Evolutionary conservation across 2,888 invertebrate genomes (phyloP), one percentile per base, ranked within the genome.

Genomic region (Sturmia bella): DNA sequence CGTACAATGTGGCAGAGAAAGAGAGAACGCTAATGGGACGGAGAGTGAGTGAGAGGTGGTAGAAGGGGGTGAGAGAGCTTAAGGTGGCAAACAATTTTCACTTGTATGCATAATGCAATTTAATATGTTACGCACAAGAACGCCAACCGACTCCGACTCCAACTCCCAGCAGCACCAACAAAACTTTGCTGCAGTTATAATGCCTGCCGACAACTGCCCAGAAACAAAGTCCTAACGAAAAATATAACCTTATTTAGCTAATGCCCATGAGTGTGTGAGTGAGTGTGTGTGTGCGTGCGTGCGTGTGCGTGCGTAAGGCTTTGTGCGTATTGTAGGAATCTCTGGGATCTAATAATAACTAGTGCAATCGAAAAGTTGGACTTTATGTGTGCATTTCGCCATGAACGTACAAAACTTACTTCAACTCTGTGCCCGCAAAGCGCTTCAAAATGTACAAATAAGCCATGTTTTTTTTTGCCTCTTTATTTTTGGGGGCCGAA

Each of bases 81-180:
- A 73, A 78, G 73, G 83, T 81, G 83, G 79, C 84, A 73, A 85
- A 69, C 83, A 84, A 82, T 85, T 85, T 85, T 84, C 84, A 83
- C 85, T 84, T 85, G 81, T 83, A 84, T 85, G 79, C 79, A 83
- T 85, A 85, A 85, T 84, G 84, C 85, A 85, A 85, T 84, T 82
- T 84, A 84, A 85, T 84, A 85, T 83, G 84, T 84, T 80, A 83
- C 84, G 78, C 82, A 82, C 66, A 82, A 66, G 74, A 78, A 76
- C 48, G 54, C 64, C 74, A 72, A n/a, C 39, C 48, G 15, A 19
- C 13, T 5, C 43, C 27, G 17, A 57, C 57, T 41, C 9, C 17
- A 32, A 32, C 32, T 32, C 32, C 32, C 32, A 32, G 32, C 63
- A 27, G 19, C 48, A 37, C 27, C n/a, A 2, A 56, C 43, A 32